phyloP scores from a whole-genome alignment of 2,797 vertebrate genomes.

The Pipistrellus kuhlii region DNA sequence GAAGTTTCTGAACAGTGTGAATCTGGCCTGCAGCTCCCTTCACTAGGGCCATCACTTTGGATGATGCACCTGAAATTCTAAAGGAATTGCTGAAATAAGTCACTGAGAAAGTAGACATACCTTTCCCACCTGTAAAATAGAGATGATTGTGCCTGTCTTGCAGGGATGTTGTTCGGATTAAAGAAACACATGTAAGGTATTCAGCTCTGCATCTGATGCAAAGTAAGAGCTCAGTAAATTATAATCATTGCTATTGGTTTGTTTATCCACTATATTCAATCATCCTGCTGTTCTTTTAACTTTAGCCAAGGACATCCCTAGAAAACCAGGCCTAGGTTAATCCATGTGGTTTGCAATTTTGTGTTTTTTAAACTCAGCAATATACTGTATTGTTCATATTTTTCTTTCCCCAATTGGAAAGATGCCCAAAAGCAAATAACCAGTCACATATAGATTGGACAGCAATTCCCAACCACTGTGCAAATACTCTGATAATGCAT shows the following conservation, averaged over 20 bases:
- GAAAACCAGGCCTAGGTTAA: constrained; percentile 31
- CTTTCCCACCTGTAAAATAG: not conserved
- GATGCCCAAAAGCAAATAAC: constrained; percentile 54
- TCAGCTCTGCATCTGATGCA: not conserved
- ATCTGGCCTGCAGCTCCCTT: not conserved
- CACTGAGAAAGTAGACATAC: not conserved
- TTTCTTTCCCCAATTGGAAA: constrained; percentile 56
- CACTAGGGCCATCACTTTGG: not conserved
- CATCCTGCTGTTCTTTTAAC: not conserved
- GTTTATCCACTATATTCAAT: not conserved
- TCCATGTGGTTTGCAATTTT: not conserved
- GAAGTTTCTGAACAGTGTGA: not conserved
- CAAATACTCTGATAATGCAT: not conserved
- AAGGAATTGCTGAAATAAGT: not conserved
- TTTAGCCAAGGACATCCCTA: not conserved
- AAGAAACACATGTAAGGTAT: not conserved
- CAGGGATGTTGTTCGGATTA: not conserved
- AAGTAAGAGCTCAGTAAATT: not conserved
- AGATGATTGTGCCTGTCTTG: not conserved
- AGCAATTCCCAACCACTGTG: not conserved
- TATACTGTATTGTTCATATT: not conserved
- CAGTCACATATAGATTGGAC: not conserved
- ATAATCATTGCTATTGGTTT: not conserved
- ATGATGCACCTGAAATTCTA: not conserved
- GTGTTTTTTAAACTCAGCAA: constrained; percentile 19